These are phyloP conservation scores for Prinia subflava DNA, from an alignment of 2,113 vertebrate species.

Conservation along the genomic window DNA sequence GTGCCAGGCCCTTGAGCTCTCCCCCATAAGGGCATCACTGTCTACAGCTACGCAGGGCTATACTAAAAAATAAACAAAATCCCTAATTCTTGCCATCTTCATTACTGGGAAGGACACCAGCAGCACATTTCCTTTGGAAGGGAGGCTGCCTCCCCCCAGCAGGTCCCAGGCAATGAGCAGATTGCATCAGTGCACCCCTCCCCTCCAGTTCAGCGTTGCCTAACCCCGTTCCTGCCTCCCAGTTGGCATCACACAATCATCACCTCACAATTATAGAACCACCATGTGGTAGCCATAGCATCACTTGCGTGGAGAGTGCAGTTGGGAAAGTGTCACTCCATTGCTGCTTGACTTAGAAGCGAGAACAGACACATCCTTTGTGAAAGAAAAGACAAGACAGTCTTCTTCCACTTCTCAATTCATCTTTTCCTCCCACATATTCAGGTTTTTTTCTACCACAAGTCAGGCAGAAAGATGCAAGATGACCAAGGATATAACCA, in stretches of 20 bases:
- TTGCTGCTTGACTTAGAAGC: background rate
- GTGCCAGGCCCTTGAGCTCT: background rate
- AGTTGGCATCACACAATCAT: background rate
- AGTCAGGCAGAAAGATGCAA: background rate
- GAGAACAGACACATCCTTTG: background rate
- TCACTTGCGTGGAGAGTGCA: background rate
- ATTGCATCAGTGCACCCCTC: background rate
- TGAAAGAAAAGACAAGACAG: background rate
- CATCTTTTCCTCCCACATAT: background rate
- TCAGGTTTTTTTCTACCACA: background rate
- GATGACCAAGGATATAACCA: background rate
- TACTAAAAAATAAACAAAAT: background rate
- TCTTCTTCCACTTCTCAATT: background rate
- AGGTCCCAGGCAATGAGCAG: background rate
- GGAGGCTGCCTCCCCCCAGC: background rate
- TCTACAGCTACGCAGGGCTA: background rate
- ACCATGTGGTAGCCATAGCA: constrained; percentile 18
- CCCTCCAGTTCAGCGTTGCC: background rate
- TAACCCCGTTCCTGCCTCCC: background rate
- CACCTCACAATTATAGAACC: background rate
- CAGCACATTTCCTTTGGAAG: background rate
- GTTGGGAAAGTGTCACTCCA: background rate
- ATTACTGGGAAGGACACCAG: background rate
- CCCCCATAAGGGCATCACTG: background rate
- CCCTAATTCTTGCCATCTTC: background rate